Evolutionary conservation across 2,888 invertebrate genomes (phyloP).

Genomic region (Amphimallon solstitiale): DNA sequence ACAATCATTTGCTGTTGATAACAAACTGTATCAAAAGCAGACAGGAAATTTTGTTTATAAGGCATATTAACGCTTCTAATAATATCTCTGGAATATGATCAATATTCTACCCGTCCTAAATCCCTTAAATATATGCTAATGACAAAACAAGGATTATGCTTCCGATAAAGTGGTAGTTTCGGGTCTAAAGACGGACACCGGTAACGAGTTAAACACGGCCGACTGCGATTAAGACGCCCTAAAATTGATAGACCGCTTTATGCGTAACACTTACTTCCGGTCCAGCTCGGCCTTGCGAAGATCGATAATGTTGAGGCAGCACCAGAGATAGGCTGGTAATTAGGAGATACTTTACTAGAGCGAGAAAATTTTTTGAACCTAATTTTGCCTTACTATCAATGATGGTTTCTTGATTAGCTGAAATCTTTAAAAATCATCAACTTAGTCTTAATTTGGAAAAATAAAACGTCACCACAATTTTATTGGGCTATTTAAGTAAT

Average conservation of each 20-base stretch:
- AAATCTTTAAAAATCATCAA: too few species aligned
- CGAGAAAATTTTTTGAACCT: too few species aligned
- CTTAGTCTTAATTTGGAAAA: too few species aligned
- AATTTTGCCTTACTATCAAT: too few species aligned
- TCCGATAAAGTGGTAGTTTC: not conserved
- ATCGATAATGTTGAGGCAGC: not conserved
- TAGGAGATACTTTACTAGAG: too few species aligned
- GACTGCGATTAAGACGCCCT: conserved; percentile 5
- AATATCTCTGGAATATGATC: not conserved
- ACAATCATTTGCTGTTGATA: too few species aligned
- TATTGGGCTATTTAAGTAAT: too few species aligned
- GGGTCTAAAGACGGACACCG: conserved; percentile 1
- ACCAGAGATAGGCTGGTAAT: too few species aligned
- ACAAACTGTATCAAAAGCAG: too few species aligned
- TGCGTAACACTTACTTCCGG: conserved; percentile 2
- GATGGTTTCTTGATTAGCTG: too few species aligned
- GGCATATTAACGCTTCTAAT: not conserved
- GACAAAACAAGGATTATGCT: conserved; percentile 2
- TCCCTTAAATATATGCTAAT: conserved; percentile 8
- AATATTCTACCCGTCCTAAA: not conserved
- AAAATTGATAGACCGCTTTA: conserved; percentile 8
- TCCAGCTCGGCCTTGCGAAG: not conserved
- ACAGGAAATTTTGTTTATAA: too few species aligned
- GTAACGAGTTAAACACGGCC: not conserved
- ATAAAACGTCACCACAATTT: too few species aligned